phyloP scores from a whole-genome alignment of 2,113 vertebrate species.

The Corythoichthys haematopterus region DNA sequence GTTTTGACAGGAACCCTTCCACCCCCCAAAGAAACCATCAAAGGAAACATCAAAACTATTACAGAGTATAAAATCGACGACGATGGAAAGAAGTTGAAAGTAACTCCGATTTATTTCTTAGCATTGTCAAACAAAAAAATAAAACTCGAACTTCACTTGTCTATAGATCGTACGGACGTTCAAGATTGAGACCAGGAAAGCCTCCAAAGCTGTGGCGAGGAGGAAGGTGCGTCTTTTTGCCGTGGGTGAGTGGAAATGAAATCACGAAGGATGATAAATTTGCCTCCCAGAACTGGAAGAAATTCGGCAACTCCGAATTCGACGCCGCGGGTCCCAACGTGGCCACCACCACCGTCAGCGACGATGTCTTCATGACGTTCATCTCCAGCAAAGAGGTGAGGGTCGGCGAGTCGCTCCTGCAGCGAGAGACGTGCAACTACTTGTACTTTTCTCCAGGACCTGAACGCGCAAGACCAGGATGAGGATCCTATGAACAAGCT shows the following conservation, averaged over 20 bases:
- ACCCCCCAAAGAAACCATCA: slow-evolving; percentile 83
- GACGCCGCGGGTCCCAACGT: slow-evolving; percentile 88
- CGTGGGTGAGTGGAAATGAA: neutral
- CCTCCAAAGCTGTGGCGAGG: slow-evolving; percentile 90
- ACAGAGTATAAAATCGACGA: slow-evolving; percentile 92
- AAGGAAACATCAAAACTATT: slow-evolving; percentile 90
- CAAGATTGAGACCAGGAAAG: slow-evolving; percentile 91
- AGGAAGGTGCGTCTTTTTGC: slow-evolving; percentile 77
- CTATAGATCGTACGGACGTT: slow-evolving; percentile 88
- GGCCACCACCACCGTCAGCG: slow-evolving; percentile 92
- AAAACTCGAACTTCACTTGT: too few species aligned
- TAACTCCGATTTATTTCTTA: slow-evolving; percentile 40
- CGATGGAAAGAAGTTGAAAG: slow-evolving; percentile 88
- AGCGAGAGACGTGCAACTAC: neutral
- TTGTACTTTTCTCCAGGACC: slow-evolving; percentile 70
- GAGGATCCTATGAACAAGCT: slow-evolving; percentile 97
- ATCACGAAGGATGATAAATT: too few species aligned
- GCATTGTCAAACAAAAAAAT: neutral
- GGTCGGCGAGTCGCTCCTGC: neutral
- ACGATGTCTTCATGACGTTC: slow-evolving; percentile 95
- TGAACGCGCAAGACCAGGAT: slow-evolving; percentile 87
- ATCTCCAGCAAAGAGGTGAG: slow-evolving; percentile 93
- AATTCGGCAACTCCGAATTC: slow-evolving; percentile 91
- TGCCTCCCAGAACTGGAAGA: slow-evolving; percentile 87
- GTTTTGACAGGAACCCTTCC: slow-evolving; percentile 76